A percentile compares a stretch with the other conserved stretches of the same genome.
Evolutionary conservation across 2,113 vertebrate genomes (phyloP).

Genomic region (Salvelinus sp.): DNA sequence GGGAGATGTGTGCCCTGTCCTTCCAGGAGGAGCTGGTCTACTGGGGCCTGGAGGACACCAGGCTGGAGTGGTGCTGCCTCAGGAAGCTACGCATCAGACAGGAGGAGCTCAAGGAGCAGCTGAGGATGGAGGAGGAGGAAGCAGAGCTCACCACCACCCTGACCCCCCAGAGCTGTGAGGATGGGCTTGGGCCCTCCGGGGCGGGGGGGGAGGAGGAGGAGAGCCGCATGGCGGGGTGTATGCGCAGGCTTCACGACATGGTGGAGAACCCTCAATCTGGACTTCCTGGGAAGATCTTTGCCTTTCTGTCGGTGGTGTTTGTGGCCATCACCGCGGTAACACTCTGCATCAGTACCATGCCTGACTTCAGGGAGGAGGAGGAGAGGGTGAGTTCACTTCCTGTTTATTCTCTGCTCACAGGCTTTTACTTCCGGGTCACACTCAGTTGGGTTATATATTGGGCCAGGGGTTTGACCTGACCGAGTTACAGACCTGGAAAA

Average conservation of each 20-base stretch:
- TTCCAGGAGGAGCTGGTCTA: slow-evolving; percentile 96
- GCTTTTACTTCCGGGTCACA: background rate
- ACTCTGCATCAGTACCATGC: slow-evolving; percentile 97
- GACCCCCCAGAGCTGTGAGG: slow-evolving; percentile 64
- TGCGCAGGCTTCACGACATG: slow-evolving; percentile 86
- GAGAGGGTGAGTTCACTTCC: slow-evolving; percentile 83
- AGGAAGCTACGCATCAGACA: slow-evolving; percentile 84
- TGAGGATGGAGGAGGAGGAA: slow-evolving; percentile 76
- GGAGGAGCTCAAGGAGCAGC: slow-evolving; percentile 86
- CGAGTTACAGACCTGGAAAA: too few relatives aligned
- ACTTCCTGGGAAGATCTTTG: slow-evolving; percentile 92
- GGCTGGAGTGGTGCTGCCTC: slow-evolving; percentile 92
- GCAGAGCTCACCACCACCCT: slow-evolving; percentile 52
- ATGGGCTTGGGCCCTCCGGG: slow-evolving; percentile 44
- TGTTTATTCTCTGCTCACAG: background rate
- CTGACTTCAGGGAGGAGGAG: slow-evolving; percentile 91
- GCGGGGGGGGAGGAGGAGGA: slow-evolving; percentile 58
- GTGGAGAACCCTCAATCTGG: slow-evolving; percentile 94
- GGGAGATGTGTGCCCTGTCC: slow-evolving; percentile 91
- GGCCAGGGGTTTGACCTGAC: too few relatives aligned
- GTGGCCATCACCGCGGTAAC: slow-evolving; percentile 94
- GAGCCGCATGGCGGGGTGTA: slow-evolving; percentile 68
- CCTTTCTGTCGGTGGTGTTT: slow-evolving; percentile 89
- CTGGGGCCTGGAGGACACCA: slow-evolving; percentile 93
- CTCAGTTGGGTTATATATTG: too few relatives aligned